These are phyloP conservation scores for Odontomyia ornata DNA, from an alignment of 2,888 invertebrate genomes.

Conservation along the genomic window DNA sequence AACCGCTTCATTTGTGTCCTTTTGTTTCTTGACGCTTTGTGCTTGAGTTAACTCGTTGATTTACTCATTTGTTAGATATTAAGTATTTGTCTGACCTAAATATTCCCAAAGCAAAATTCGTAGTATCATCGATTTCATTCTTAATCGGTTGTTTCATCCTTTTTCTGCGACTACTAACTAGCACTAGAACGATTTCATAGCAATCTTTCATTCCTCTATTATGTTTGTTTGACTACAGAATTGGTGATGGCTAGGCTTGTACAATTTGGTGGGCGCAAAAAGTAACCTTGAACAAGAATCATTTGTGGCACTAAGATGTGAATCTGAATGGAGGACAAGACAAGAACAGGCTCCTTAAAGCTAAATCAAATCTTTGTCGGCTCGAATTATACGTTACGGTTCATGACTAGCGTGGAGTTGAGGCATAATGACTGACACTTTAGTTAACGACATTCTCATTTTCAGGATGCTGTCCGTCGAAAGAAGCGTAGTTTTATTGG, in stretches of 20 bases:
- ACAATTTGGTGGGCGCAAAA: no score
- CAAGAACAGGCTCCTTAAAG: neutral
- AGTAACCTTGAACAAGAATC: no score
- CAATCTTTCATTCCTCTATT: no score
- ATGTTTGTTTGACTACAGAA: no score
- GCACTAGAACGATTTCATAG: no score
- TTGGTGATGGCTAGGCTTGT: no score
- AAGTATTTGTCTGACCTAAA: slow-evolving; percentile 1
- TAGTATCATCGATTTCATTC: no score
- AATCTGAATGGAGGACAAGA: no score
- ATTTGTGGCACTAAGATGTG: no score
- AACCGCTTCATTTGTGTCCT: slow-evolving; percentile 1
- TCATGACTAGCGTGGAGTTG: neutral
- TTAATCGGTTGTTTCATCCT: no score
- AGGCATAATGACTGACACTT: slow-evolving; percentile 42
- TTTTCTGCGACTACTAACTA: no score
- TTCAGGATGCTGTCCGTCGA: neutral
- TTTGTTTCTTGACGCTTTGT: neutral
- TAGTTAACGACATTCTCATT: slow-evolving; percentile 37
- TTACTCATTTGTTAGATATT: neutral
- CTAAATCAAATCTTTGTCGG: neutral
- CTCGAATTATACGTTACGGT: slow-evolving; percentile 2
- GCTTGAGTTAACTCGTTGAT: neutral
- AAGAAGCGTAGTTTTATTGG: neutral
- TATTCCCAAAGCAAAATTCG: neutral